These are phyloP conservation scores for Euwallacea similis DNA, from an alignment of 1,140 invertebrate genomes.

Conservation along the genomic window DNA sequence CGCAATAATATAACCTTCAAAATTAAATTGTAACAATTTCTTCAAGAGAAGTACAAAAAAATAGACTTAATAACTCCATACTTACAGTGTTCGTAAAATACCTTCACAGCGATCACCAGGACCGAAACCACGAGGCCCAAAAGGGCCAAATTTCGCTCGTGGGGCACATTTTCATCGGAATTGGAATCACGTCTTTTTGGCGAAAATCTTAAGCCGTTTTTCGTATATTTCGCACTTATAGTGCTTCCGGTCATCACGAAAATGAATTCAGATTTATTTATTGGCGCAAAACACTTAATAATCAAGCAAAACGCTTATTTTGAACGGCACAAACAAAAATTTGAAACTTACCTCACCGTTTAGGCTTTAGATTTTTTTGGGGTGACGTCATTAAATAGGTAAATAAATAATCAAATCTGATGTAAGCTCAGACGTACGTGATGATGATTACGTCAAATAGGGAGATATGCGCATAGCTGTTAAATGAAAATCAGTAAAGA, in stretches of 20 bases:
- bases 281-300: neutral
- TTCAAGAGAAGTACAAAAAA: too few species aligned
- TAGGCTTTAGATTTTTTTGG: neutral
- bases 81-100: conserved; percentile 44
- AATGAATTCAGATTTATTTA: neutral
- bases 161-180: neutral
- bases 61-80: conserved; percentile 19
- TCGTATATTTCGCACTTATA: conserved; percentile 30
- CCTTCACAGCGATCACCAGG: conserved; percentile 41
- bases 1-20: conserved; percentile 7
- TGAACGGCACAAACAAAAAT: conserved; percentile 16
- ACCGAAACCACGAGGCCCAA: conserved; percentile 45
- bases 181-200: conserved; percentile 25
- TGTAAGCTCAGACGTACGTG: neutral
- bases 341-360: conserved; percentile 34
- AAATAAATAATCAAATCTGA: conserved; percentile 17
- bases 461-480: too few species aligned
- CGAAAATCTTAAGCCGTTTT: conserved; percentile 20
- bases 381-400: conserved; percentile 31
- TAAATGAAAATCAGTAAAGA: too few species aligned
- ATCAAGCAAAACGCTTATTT: conserved; percentile 2
- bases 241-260: conserved; percentile 34
- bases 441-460: neutral
- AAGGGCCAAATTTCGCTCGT: conserved; percentile 32
- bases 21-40: conserved; percentile 4